Base-by-base conservation (phyloP, 2,888 invertebrate species). In the Marronus borbonicus region DNA sequence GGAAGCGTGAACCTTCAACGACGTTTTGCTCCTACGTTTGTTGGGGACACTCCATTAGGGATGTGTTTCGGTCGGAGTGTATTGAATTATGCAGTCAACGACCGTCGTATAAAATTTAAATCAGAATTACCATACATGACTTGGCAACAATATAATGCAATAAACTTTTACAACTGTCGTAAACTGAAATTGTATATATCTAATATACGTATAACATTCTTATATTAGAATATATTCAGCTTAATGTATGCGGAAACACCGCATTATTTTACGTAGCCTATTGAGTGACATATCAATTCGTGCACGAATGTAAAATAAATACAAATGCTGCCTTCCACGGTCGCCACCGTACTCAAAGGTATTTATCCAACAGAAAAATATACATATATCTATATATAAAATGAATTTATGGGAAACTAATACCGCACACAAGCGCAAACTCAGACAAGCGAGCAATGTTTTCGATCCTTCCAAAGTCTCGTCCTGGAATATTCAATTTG, bases 51-150 rank as follows among this genome's bases (percentile, higher is more conserved):
- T 58, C 72, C 58, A 72, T 72, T 72, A 58, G 58, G 58, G 58
- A 72, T 58, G 60, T 72, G 36, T 72, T 58, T 36, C 36, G 20
- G 36, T 36, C 58, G 20, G 58, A 72, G 20, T 58, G 58, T 60
- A 72, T 72, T 72, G 72, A 72, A 72, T 72, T 72, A 72, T 72
- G 72, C 72, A 72, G 72, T 58, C 58, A 70, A 58, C 72, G 72
- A 58, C 72, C 58, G 58, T 39, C 4, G 39, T 58, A 72, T 72
- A 72, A 72, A 72, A 72, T 72, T 72, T 72, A 72, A 72, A 72
- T 72, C 72, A 72, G 72, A 72, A 72, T 72, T 58, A 72, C 58
- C 39, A 68, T 72, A 72, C 72, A 58, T 58, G 72, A 36, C 36
- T 72, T 72, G 72, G 72, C 44, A 72, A 58, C 58, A 58, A 72